phyloP scores from a whole-genome alignment of 2,888 invertebrate genomes.

The Julus scandinavius region DNA sequence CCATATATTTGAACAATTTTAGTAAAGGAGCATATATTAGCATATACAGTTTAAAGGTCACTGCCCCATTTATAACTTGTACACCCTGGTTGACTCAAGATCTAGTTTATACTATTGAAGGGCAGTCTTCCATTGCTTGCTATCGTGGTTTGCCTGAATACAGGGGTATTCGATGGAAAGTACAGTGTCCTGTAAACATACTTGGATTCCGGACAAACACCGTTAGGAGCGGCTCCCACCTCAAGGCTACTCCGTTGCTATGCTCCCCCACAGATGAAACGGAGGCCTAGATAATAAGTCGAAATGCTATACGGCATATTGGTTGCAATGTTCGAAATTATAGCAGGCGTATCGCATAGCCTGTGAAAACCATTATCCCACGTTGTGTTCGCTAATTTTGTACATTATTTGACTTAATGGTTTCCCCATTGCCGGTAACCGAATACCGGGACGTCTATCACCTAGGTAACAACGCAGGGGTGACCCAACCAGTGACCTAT shows the following conservation, averaged over 20 bases:
- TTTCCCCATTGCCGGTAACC: constrained; percentile 18
- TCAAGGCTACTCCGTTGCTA: not conserved
- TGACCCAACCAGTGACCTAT: not conserved
- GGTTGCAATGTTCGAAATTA: not conserved
- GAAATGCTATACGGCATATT: not conserved
- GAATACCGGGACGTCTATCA: constrained; percentile 11
- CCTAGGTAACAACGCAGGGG: not conserved
- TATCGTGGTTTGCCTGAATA: not conserved
- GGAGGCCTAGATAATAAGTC: not conserved
- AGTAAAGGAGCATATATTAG: no score
- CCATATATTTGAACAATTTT: no score
- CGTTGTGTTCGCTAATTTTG: constrained; percentile 18
- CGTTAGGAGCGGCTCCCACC: not conserved
- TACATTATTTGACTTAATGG: constrained; percentile 6
- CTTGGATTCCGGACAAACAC: not conserved
- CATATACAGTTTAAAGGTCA: no score
- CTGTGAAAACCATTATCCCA: constrained; percentile 18
- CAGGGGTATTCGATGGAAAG: not conserved
- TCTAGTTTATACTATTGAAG: no score
- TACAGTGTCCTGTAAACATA: not conserved
- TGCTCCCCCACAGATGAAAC: not conserved
- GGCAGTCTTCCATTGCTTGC: no score
- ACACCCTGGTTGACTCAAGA: no score
- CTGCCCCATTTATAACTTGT: no score
- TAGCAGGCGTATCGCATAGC: not conserved